Evolutionary conservation across 2,888 invertebrate genomes (phyloP), one percentile per base, ranked within the genome.

Genomic region (Stictocephala bisonia): DNA sequence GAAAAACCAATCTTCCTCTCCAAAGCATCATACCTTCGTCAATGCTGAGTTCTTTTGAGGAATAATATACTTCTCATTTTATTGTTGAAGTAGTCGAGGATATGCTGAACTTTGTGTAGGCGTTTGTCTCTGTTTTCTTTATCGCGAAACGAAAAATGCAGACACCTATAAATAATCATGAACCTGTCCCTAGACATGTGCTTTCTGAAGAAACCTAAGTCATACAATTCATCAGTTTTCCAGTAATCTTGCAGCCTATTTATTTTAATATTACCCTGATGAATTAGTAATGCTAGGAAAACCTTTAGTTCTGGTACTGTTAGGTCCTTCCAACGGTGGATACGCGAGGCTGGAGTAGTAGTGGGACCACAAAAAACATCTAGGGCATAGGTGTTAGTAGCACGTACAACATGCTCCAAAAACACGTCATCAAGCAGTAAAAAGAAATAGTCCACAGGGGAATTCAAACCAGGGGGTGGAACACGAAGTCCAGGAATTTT

Each of bases 1-100:
- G 53, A 53, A 53, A 53, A 2, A 53, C 53, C 4, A 83, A 74
- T 53, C 81, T 68, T 18, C 82, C 82, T 26, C 80, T 58, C 72
- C 72, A 67, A 29, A 64, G 68, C 41, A 73, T 35, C 44, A 78
- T 78, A n/a, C 70, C 73, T 41, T 74, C 72, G 51, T 75, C 75
- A 6, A 77, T 27, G 11, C 73, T 60, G 6, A 77, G 41, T 29
- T 76, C 66, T 69, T 73, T 74, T 0, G 40, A 40, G 24, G 76
- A 72, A 56, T 76, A 53, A 68, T 74, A 78, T 26, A 73, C 56
- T 11, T 70, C 51, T 50, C 75, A 77, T 77, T 51, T 58, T 75
- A 3, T 71, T 44, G 40, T 77, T 75, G 40, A 76, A 76, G 71
- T 73, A 74, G n/a, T 76, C 64, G 31, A 76, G 20, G 9, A 77